Base-by-base conservation (phyloP, 2,888 invertebrate genomes). In the Thecophora atra region DNA sequence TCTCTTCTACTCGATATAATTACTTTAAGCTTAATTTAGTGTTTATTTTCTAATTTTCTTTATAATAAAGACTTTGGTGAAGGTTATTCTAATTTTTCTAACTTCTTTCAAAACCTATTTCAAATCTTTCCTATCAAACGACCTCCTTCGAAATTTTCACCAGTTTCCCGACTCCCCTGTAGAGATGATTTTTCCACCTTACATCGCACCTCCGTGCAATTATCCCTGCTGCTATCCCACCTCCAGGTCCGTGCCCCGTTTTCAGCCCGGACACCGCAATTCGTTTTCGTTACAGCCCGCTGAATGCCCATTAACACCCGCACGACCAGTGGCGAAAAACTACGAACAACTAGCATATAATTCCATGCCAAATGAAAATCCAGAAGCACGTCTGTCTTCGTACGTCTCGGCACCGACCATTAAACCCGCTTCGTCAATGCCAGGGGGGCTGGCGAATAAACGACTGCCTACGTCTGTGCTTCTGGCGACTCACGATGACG, bases 161-260 rank as follows among this genome's bases (percentile, higher is more conserved):
- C 79, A 86, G 86, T 81, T 86, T 77, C 84, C 86, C 78, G 86
- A 86, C 76, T 82, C 85, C 78, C 83, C 84, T 69, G 82, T 80
- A 76, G 86, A 86, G 85, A 84, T 86, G 84, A 79, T 85, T 70
- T 86, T 86, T 79, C 86, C 86, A 64, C 86, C 86, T 62, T 85
- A 85, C 74, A 85, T 86, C 76, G 85, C 85, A 72, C 86, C 82
- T 68, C 85, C 86, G 26, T 86, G 85, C 76, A 82, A 85, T 78
- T 80, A 84, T 71, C 81, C 86, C 74, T 86, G 86, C 78, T 86
- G 86, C 77, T 84, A 84, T 63, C 84, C 85, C 73, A 79, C 81
- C 51, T 84, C 86, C 72, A 78, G 78, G 72, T 84, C 84, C 30
- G 81, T 85, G 71, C 85, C 85, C 56, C 83, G 85, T 76, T 85